Conservation (phyloP, 2,888 invertebrate species). For the Sepioteuthis lessoniana region DNA sequence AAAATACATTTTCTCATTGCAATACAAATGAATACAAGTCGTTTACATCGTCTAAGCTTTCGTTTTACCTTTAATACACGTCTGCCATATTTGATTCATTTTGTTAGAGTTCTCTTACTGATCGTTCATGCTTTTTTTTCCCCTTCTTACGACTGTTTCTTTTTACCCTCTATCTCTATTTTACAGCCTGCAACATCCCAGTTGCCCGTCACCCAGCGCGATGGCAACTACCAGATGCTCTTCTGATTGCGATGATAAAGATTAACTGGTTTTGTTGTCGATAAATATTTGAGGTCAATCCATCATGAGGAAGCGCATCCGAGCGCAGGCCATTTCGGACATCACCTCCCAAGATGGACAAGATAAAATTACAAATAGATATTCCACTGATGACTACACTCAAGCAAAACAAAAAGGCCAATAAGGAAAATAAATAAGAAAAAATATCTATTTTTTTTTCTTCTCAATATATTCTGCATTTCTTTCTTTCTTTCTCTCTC, state of each 20-base stretch:
- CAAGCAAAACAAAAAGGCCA: not conserved
- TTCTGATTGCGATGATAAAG: constrained; percentile 18
- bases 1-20: too few species aligned
- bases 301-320: not conserved
- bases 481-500: too few species aligned
- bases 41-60: not conserved
- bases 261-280: not conserved
- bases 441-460: too few species aligned
- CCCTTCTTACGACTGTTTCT: not conserved
- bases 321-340: not conserved
- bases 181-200: not conserved
- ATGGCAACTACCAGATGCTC: constrained; percentile 33
- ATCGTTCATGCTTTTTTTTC: not conserved
- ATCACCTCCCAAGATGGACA: not conserved
- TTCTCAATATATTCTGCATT: too few species aligned
- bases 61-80: not conserved
- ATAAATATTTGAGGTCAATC: constrained; percentile 8
- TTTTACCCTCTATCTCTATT: not conserved
- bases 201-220: not conserved
- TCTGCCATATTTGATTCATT: not conserved
- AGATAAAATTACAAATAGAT: constrained; percentile 11
- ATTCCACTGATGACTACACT: not conserved
- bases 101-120: not conserved
- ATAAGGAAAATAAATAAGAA: too few species aligned
- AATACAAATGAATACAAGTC: not conserved